Percentiles rank a stretch among this genome's conserved stretches.
Evolutionary conservation across 2,888 invertebrate genomes (phyloP).

Genomic region (Tricholauxania praeusta): DNA sequence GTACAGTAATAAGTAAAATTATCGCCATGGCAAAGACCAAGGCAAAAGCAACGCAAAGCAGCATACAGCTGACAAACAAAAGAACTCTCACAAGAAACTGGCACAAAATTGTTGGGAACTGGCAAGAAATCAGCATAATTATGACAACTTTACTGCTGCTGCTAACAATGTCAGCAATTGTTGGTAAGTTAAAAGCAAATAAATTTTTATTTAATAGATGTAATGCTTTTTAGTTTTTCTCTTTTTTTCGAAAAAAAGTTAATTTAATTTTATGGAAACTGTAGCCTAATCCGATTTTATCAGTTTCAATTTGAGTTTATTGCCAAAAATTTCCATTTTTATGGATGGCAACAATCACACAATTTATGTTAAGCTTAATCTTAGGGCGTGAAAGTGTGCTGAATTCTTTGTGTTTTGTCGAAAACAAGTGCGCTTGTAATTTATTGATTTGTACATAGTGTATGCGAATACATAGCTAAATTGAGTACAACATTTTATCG

Average conservation of each 20-base stretch:
- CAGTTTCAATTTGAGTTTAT: no score
- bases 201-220: neutral
- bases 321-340: neutral
- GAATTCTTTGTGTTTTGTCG: neutral
- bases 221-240: neutral
- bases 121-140: slow-evolving; percentile 32
- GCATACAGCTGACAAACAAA: neutral
- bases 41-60: slow-evolving; percentile 7
- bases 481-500: neutral
- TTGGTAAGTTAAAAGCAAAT: slow-evolving; percentile 39
- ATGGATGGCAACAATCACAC: neutral
- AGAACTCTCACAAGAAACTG: slow-evolving; percentile 18
- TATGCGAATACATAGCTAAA: no score
- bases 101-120: slow-evolving; percentile 11
- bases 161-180: slow-evolving; percentile 25
- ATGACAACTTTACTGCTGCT: slow-evolving; percentile 35
- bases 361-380: neutral
- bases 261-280: neutral
- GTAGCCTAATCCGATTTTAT: no score
- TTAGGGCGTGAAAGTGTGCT: neutral
- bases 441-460: no score
- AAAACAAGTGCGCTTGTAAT: no score
- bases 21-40: slow-evolving; percentile 8
- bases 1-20: no score
- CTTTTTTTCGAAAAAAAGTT: no score